Evolutionary conservation across 2,888 invertebrate species (phyloP).

Genomic region (Drosophila yooni): DNA sequence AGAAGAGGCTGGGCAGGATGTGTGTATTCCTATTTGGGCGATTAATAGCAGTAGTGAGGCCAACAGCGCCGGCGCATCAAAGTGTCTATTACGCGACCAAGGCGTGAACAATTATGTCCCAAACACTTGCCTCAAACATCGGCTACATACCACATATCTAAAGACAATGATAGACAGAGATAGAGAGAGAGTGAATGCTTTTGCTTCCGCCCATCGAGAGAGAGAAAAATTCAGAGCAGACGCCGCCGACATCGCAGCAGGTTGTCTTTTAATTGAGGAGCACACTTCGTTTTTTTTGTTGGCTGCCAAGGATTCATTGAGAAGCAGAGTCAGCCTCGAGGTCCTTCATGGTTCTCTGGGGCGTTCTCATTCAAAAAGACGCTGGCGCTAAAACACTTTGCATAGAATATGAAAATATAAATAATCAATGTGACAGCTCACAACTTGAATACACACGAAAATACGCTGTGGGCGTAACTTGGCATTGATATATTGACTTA

Average conservation of each 20-base stretch:
- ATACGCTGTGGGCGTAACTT: not conserved
- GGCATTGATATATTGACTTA: not conserved
- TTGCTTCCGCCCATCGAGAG: constrained; percentile 64
- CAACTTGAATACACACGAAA: not conserved
- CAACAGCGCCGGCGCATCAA: constrained; percentile 58
- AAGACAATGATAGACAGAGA: not conserved
- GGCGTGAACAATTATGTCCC: constrained; percentile 76
- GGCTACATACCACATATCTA: constrained; percentile 45
- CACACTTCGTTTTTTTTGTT: constrained; percentile 21
- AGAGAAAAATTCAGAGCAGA: constrained; percentile 54
- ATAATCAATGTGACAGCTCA: not conserved
- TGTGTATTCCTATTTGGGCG: constrained; percentile 18
- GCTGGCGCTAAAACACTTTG: constrained; percentile 21
- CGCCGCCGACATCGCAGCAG: constrained; percentile 65
- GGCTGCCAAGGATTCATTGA: constrained; percentile 60
- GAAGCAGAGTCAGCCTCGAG: not conserved
- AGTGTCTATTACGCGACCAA: constrained; percentile 66
- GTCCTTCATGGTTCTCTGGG: not conserved
- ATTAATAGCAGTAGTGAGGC: constrained; percentile 50
- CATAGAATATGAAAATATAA: constrained; percentile 13
- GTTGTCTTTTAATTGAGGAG: constrained; percentile 71
- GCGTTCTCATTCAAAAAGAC: not conserved
- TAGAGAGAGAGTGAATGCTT: constrained; percentile 3
- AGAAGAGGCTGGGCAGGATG: constrained; percentile 49
- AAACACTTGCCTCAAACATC: constrained; percentile 74